phyloP scores from a whole-genome alignment of 2,113 vertebrate genomes.

The Amazona vittata region DNA sequence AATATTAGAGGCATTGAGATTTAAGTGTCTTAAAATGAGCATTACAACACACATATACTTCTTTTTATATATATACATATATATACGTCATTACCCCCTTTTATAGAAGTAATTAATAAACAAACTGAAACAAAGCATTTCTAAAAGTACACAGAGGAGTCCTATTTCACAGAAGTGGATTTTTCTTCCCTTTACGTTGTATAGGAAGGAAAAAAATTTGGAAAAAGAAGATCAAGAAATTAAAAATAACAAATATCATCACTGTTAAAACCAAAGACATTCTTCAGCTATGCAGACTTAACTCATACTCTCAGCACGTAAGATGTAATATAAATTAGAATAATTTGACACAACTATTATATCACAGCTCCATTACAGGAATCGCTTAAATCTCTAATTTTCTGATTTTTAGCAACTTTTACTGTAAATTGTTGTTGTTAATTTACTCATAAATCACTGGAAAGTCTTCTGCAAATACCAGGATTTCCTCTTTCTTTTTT shows the following conservation, averaged over 20 bases:
- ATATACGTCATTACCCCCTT: not conserved
- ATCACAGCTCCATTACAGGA: not conserved
- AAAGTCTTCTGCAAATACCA: not conserved
- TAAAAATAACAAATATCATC: not conserved
- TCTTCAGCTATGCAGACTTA: not conserved
- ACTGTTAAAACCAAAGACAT: not conserved
- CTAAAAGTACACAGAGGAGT: not conserved
- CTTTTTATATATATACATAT: not conserved
- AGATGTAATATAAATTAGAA: not conserved
- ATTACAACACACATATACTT: not conserved
- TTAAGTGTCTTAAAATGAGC: constrained; percentile 7
- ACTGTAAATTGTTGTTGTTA: not conserved
- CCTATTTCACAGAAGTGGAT: not conserved
- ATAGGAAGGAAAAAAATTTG: not conserved
- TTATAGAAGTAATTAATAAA: not conserved
- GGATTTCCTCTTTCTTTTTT: not conserved
- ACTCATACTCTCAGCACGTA: not conserved
- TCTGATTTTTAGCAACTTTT: not conserved
- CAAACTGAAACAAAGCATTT: not conserved
- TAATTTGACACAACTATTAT: not conserved
- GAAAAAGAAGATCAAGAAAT: not conserved
- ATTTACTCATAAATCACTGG: not conserved
- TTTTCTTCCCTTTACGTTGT: not conserved
- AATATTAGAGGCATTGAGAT: constrained; percentile 19
- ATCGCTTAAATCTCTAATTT: not conserved